Percentiles rank a stretch among this genome's conserved stretches.
Evolutionary conservation across 2,113 vertebrate genomes (phyloP).

Genomic region (Centropristis striata): DNA sequence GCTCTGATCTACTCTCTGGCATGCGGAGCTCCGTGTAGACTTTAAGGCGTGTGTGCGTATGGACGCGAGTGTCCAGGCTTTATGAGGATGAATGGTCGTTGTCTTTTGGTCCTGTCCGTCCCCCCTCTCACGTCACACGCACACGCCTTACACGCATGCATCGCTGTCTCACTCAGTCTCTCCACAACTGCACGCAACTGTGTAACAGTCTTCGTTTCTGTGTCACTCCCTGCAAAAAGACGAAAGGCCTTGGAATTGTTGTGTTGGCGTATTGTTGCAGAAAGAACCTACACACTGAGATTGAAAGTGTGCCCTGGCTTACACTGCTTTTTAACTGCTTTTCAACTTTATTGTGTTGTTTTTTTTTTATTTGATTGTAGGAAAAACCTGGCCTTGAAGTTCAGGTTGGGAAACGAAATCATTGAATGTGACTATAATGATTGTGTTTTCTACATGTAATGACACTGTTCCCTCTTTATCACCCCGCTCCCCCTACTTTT

Average conservation of each 20-base stretch:
- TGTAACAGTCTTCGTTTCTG: conserved; percentile 43
- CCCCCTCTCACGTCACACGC: conserved; percentile 24
- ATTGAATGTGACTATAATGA: not conserved
- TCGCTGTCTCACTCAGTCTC: conserved; percentile 48
- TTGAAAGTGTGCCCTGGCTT: conserved; percentile 30
- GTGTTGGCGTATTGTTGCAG: conserved; percentile 26
- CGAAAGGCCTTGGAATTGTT: not conserved
- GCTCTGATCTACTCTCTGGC: conserved; percentile 58
- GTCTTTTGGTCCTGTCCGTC: conserved; percentile 55
- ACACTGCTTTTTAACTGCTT: conserved; percentile 22
- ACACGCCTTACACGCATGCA: conserved; percentile 73
- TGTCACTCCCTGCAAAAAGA: conserved; percentile 45
- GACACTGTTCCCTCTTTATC: not conserved
- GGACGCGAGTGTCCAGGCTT: conserved; percentile 24
- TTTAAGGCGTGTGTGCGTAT: conserved; percentile 37
- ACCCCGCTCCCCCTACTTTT: not conserved
- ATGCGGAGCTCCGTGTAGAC: conserved; percentile 68
- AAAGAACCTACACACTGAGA: conserved; percentile 5
- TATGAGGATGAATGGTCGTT: conserved; percentile 39
- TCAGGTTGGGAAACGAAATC: conserved; percentile 14
- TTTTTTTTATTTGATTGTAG: conserved; percentile 8
- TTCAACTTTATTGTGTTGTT: not conserved
- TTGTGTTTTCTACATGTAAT: conserved; percentile 8
- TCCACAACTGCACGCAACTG: conserved; percentile 62
- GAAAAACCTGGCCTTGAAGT: conserved; percentile 40